Conservation (phyloP, 1,140 invertebrate species). For the Popillia japonica region DNA sequence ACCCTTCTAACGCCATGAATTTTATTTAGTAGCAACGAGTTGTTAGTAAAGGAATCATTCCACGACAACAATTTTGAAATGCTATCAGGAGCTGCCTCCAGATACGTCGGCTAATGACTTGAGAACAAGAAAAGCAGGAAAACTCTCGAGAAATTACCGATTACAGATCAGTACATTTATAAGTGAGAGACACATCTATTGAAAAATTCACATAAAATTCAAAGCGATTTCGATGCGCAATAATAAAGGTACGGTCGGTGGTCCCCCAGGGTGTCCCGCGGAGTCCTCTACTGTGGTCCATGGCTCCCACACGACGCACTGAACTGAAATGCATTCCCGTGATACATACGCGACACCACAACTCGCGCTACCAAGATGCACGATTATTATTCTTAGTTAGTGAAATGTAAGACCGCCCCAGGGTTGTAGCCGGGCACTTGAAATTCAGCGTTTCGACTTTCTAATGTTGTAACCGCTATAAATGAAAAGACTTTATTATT, state of each 20-base stretch:
- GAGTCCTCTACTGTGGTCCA: constrained; percentile 48
- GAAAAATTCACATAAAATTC: not conserved
- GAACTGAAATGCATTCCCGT: constrained; percentile 50
- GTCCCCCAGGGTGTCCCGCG: constrained; percentile 41
- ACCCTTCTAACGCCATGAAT: not conserved
- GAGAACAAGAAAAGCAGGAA: constrained; percentile 19
- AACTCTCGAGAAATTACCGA: constrained; percentile 30
- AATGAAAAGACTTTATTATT: constrained; percentile 14
- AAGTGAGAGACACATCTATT: not conserved
- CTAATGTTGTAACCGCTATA: not conserved
- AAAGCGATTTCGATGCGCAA: constrained; percentile 46
- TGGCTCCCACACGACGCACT: constrained; percentile 54
- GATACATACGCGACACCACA: constrained; percentile 41
- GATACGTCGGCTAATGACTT: constrained; percentile 1
- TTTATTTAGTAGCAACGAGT: not conserved
- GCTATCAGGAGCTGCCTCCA: not conserved
- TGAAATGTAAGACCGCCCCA: constrained; percentile 15
- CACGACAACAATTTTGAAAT: not conserved
- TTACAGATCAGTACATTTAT: constrained; percentile 6
- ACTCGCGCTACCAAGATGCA: not conserved
- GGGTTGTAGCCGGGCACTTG: not conserved
- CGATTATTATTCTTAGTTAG: constrained; percentile 22
- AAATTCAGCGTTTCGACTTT: constrained; percentile 1
- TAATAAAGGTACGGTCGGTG: constrained; percentile 46
- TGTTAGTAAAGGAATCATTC: not conserved